phyloP scores from a whole-genome alignment of 2,888 invertebrate species.

The Dexiosoma caninum region DNA sequence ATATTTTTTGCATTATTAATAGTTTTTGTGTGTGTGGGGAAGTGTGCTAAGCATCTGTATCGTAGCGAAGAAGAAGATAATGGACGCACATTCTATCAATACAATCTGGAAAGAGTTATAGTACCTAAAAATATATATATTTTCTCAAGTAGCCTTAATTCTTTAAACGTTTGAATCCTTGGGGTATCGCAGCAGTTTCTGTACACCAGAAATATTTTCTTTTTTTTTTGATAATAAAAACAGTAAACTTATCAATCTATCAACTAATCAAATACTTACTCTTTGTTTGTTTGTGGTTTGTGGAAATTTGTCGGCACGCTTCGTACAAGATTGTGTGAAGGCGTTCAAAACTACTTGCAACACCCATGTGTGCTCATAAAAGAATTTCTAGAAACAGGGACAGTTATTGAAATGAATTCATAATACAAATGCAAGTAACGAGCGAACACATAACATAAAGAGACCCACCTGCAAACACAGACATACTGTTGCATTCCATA shows the following conservation, averaged over 20 bases:
- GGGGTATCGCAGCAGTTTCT: no score
- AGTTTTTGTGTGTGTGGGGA: no score
- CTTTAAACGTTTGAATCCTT: background rate
- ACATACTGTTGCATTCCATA: no score
- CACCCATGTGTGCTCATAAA: constrained; percentile 27
- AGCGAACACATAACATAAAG: background rate
- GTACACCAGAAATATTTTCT: no score
- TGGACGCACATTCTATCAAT: no score
- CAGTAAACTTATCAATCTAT: constrained; percentile 58
- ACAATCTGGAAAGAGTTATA: no score
- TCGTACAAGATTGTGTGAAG: constrained; percentile 23
- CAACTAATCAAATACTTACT: constrained; percentile 45
- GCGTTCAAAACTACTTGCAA: constrained; percentile 45
- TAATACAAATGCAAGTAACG: constrained; percentile 7
- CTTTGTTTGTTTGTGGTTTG: constrained; percentile 6
- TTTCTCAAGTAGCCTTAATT: background rate
- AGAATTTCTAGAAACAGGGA: constrained; percentile 7
- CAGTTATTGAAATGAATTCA: background rate
- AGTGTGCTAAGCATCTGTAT: no score
- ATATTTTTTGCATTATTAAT: no score
- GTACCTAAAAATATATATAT: no score
- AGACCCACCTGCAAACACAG: no score
- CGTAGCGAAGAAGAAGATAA: no score
- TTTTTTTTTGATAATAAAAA: no score
- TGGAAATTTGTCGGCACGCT: constrained; percentile 60